Base-by-base conservation (phyloP, 2,888 invertebrate genomes). In the Pterostichus niger region DNA sequence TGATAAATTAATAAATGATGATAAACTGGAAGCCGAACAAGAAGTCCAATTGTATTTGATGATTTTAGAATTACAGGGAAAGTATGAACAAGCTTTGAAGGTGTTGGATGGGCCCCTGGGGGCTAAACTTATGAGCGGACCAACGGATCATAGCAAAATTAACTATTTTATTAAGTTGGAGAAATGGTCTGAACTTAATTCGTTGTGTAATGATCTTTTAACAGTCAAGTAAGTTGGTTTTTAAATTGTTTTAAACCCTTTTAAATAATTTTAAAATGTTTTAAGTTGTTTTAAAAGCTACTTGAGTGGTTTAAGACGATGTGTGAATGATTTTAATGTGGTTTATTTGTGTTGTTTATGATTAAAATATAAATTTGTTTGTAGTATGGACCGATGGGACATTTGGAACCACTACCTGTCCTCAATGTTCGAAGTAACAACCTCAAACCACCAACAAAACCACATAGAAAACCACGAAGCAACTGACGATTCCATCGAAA, bases 41-140 rank as follows among this genome's bases (percentile, higher is more conserved):
- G 99, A 99, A 89, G 95, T 98, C 0, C 94, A 96, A 83, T 92
- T 99, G 59, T 98, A 98, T 90, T 91, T 98, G 82, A 96, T 97
- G 92, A 96, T 99, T 84, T 90, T 97, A 68, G 94, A 97, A 87
- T 91, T 95, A 13, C 94, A 95, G 89, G 93, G 93, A 46, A 98
- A 98, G 89, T 94, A 94, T 90, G 93, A 95, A 85, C 96, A 96
- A 87, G 95, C 97, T 10, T 89, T 98, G 54, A 92, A 94, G 80
- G 94, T 98, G 83, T 91, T 98, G n/a, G 94, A 95, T 84, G 94
- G 96, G 0, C 94, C 95, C 0, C 89, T 97, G 0, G 95, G 95
- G 81, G 90, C 92, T 31, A 93, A 93, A 87, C 88, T 95, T 84
- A 93, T 94, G 54, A 94, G 95, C 0, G 94, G 94, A 11, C 93